Percentiles rank a stretch among this genome's conserved stretches.
These are phyloP conservation scores for Fregetta grallaria DNA, from an alignment of 2,113 vertebrate species.

Conservation along the genomic window DNA sequence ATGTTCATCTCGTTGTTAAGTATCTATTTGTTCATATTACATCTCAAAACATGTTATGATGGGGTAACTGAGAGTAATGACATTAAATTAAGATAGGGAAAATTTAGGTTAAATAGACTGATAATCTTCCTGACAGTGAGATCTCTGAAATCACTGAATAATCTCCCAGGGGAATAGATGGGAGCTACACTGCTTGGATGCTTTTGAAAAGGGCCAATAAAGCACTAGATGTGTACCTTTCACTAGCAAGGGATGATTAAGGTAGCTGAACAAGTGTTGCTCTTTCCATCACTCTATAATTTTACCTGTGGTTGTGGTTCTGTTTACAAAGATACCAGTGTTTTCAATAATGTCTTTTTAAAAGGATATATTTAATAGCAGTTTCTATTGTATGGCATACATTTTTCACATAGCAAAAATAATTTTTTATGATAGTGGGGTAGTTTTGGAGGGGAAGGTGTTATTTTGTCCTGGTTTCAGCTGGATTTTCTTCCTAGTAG, in stretches of 20 bases:
- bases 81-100: background rate
- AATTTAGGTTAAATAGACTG: constrained; percentile 4
- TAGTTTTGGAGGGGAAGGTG: background rate
- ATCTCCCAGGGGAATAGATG: background rate
- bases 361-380: background rate
- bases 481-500: too few species aligned
- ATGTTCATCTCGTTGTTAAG: background rate
- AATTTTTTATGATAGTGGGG: background rate
- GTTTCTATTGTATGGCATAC: background rate
- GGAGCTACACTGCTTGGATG: background rate
- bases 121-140: background rate
- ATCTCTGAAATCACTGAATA: background rate
- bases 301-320: background rate
- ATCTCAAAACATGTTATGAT: constrained; percentile 27
- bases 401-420: background rate
- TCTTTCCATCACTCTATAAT: background rate
- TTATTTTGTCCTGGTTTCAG: background rate
- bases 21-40: background rate
- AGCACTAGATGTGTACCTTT: background rate
- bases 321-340: background rate
- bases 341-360: background rate
- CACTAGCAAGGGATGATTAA: background rate
- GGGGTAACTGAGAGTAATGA: background rate
- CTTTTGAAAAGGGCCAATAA: background rate
- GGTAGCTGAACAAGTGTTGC: background rate